phyloP scores from a whole-genome alignment of 2,797 vertebrate species.

The Catharus ustulatus region DNA sequence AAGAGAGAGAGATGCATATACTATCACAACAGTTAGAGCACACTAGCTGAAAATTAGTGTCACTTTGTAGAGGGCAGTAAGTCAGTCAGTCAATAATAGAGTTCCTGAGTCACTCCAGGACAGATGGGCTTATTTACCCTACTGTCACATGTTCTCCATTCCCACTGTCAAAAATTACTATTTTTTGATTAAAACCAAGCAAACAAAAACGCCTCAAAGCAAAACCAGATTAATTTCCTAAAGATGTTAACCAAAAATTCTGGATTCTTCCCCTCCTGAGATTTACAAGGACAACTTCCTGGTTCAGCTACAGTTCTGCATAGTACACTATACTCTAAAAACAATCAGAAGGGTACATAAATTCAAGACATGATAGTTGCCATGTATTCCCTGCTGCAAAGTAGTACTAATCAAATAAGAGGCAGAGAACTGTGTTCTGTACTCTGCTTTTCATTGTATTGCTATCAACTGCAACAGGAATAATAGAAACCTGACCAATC shows the following conservation, averaged over 20 bases:
- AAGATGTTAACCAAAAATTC: neutral
- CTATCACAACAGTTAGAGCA: neutral
- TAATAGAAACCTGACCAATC: neutral
- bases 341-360: neutral
- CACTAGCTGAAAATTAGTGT: neutral
- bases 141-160: neutral
- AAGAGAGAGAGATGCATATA: neutral
- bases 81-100: neutral
- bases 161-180: neutral
- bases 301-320: neutral
- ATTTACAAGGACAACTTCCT: neutral
- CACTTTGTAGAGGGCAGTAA: neutral
- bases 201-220: neutral
- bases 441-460: neutral
- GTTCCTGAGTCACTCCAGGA: neutral
- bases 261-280: neutral
- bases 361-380: neutral
- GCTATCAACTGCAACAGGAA: neutral
- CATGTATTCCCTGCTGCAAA: neutral
- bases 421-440: neutral
- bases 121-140: neutral
- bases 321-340: neutral
- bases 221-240: neutral
- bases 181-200: neutral
- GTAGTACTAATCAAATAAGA: neutral